These are phyloP conservation scores for Margarornis squamiger DNA, from an alignment of 2,797 vertebrate genomes.

Conservation along the genomic window DNA sequence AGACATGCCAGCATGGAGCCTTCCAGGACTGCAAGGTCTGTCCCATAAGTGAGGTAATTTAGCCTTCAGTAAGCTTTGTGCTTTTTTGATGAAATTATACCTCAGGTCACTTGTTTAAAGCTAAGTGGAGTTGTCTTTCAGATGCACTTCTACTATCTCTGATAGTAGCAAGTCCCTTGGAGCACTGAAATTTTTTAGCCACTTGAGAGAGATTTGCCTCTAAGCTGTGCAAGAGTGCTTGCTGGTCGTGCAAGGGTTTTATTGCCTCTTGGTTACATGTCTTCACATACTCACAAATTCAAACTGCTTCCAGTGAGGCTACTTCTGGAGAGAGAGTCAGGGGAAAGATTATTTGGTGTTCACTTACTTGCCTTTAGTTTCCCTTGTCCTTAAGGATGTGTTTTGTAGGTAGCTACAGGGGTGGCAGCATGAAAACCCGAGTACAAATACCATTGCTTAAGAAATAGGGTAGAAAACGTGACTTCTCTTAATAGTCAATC, in stretches of 20 bases:
- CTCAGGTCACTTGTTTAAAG: neutral
- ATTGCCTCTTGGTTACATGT: neutral
- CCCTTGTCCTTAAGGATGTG: neutral
- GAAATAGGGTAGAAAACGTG: neutral
- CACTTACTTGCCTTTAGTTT: neutral
- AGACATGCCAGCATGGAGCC: neutral
- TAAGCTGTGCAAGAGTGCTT: rapidly evolving
- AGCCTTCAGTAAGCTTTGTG: neutral
- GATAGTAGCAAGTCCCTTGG: neutral
- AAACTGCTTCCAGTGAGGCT: neutral
- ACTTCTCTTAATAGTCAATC: neutral
- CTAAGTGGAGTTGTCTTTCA: neutral
- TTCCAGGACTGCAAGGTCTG: neutral
- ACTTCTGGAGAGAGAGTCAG: neutral
- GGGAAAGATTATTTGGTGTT: neutral
- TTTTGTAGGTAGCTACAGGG: neutral
- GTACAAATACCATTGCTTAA: neutral
- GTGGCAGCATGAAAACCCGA: rapidly evolving
- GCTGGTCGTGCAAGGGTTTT: neutral
- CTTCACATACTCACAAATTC: neutral
- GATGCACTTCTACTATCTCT: neutral
- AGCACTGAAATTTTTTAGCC: neutral
- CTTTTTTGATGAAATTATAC: neutral
- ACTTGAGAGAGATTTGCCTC: neutral
- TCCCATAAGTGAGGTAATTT: neutral